Percentiles rank a stretch among this genome's conserved stretches.
These are phyloP conservation scores for Gandaritis pyraliata DNA, from an alignment of 2,888 invertebrate genomes.

Conservation along the genomic window DNA sequence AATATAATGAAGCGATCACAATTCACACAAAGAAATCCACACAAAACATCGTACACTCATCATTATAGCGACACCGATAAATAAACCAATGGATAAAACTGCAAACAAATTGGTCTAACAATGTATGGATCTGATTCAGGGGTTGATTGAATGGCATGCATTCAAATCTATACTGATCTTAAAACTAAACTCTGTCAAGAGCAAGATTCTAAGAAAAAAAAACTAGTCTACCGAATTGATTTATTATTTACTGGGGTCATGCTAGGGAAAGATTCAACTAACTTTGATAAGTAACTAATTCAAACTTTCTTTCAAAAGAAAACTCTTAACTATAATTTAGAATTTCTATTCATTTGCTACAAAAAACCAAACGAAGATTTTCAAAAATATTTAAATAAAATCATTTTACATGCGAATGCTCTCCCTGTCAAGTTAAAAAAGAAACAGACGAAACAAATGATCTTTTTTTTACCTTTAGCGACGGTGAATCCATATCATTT, in stretches of 20 bases:
- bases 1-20: constrained; percentile 68
- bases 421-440: constrained; percentile 37
- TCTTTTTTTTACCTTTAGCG: constrained; percentile 88
- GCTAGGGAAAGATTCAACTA: constrained; percentile 24
- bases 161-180: constrained; percentile 47
- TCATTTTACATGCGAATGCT: constrained; percentile 45
- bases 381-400: background rate
- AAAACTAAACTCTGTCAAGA: constrained; percentile 19
- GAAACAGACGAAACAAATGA: constrained; percentile 18
- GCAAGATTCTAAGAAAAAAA: constrained; percentile 10
- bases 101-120: constrained; percentile 67
- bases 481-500: constrained; percentile 92
- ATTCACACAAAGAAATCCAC: constrained; percentile 51
- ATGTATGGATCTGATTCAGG: constrained; percentile 46
- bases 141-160: constrained; percentile 54
- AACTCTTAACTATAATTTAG: constrained; percentile 3
- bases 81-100: constrained; percentile 54
- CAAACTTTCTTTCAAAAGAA: constrained; percentile 1
- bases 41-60: constrained; percentile 48
- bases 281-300: constrained; percentile 15
- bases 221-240: constrained; percentile 24
- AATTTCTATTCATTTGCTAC: constrained; percentile 14
- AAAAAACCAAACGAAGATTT: background rate
- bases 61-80: constrained; percentile 65
- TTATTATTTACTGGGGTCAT: constrained; percentile 28